A percentile compares a stretch with the other conserved stretches of the same genome.
These are phyloP conservation scores for Aptenodytes forsteri DNA, from an alignment of 2,113 vertebrate species.

Conservation along the genomic window DNA sequence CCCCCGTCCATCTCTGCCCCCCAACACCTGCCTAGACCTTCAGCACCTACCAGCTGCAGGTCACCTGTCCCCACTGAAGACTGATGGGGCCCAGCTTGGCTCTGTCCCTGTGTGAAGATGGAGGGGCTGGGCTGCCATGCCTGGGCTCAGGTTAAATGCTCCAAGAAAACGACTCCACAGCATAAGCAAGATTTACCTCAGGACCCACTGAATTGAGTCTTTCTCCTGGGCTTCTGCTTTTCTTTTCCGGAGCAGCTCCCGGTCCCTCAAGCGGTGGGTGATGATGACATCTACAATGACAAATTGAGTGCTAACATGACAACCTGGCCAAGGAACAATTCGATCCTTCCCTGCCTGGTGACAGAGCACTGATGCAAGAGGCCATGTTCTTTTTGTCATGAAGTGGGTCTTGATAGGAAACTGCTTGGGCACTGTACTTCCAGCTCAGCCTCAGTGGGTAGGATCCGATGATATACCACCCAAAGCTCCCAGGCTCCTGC, in stretches of 20 bases:
- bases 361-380: neutral
- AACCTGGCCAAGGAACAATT: neutral
- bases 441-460: neutral
- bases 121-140: neutral
- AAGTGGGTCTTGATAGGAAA: neutral
- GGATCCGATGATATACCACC: neutral
- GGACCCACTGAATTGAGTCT: conserved; percentile 82
- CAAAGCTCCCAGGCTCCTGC: neutral
- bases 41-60: neutral
- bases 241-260: conserved; percentile 87
- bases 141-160: neutral
- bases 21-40: neutral
- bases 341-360: neutral
- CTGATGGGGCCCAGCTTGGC: neutral
- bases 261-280: conserved; percentile 80
- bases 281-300: conserved; percentile 47
- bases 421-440: neutral
- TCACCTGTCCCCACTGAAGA: neutral
- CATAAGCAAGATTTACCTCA: conserved; percentile 78
- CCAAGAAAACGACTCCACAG: neutral
- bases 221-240: conserved; percentile 86
- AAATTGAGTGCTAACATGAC: neutral
- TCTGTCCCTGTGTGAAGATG: neutral
- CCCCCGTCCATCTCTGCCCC: neutral
- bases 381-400: neutral